Percentiles rank a stretch among this genome's conserved stretches.
These are phyloP conservation scores for Mythimna loreyi DNA, from an alignment of 2,888 invertebrate species.

Conservation along the genomic window DNA sequence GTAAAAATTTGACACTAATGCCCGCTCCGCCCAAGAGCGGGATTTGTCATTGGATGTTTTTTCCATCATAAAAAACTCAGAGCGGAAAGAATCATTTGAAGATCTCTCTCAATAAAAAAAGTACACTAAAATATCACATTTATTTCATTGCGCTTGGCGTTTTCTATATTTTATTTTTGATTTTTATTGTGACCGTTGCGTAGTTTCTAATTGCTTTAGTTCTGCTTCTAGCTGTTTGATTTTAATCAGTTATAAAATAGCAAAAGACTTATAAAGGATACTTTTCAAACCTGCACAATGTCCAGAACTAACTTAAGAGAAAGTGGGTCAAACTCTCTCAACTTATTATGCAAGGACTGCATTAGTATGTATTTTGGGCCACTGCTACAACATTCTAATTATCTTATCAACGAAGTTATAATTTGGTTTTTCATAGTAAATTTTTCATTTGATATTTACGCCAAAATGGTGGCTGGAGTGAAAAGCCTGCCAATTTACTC, in stretches of 20 bases:
- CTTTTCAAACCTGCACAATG: conserved; percentile 20
- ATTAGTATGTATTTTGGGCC: conserved; percentile 20
- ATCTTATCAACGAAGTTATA: conserved; percentile 1
- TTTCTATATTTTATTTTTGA: no score
- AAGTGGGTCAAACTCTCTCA: conserved; percentile 51
- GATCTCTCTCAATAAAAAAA: no score
- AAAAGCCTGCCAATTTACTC: conserved; percentile 19
- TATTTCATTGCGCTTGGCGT: no score
- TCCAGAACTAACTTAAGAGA: conserved; percentile 17
- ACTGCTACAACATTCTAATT: conserved; percentile 28
- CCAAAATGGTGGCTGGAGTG: not conserved
- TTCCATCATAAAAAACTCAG: no score
- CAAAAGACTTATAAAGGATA: not conserved
- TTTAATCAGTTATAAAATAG: not conserved
- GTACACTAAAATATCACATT: not conserved
- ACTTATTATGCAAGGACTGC: conserved; percentile 42
- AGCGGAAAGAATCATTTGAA: no score
- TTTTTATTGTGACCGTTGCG: no score
- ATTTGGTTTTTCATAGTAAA: not conserved
- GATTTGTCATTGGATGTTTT: no score
- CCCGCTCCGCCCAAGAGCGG: no score
- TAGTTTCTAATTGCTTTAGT: not conserved
- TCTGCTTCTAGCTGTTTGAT: not conserved
- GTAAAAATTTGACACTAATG: no score
- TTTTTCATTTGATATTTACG: not conserved